Evolutionary conservation across 2,888 invertebrate genomes (phyloP), one percentile per base, ranked within the genome.

Genomic region (Elysia crispata): DNA sequence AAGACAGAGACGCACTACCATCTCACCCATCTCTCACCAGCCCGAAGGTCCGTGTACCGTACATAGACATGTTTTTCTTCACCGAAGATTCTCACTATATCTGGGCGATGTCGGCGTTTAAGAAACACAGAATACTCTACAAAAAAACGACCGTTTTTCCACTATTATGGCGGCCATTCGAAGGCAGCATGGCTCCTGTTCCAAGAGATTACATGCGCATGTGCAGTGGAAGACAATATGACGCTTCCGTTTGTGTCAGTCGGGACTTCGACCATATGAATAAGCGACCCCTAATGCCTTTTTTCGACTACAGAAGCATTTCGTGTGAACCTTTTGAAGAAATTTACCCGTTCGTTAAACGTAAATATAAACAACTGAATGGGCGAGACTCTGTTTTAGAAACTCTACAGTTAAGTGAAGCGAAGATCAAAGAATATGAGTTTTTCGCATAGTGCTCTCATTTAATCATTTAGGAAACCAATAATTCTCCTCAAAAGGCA

Each of bases 41-140:
- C 41, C 31, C 8, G 6, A 28, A 60, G 20, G 23, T 75, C 23
- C 79, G 60, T 0, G 30, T 60, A 0, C 79, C 79, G 3, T 75
- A 74, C 60, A 79, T 79, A 31, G 79, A 79, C 30, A 79, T 79
- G 18, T 79, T 79, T 66, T 79, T 79, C 75, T 79, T 69, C 67
- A 79, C 73, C 13, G 79, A 79, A 33, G 67, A 79, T 57, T 23
- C 28, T 1, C 69, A 79, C 30, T 79, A 75, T 60, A 67, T 79
- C 0, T 79, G 79, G 79, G 75, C 79, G 15, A 50, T 79, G 1
- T 74, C 79, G 20, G 49, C 67, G 49, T 66, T 79, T 20, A 79
- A 79, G 49, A 79, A 79, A 33, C 73, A 79, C 62, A 25, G 79
- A 33, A 75, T 79, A 25, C 64, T 79, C 15, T 79, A 75, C 76